Evolutionary conservation across 2,888 invertebrate species (phyloP), one percentile per base, ranked within the genome.

Genomic region (Rhorus exstirpatorius): DNA sequence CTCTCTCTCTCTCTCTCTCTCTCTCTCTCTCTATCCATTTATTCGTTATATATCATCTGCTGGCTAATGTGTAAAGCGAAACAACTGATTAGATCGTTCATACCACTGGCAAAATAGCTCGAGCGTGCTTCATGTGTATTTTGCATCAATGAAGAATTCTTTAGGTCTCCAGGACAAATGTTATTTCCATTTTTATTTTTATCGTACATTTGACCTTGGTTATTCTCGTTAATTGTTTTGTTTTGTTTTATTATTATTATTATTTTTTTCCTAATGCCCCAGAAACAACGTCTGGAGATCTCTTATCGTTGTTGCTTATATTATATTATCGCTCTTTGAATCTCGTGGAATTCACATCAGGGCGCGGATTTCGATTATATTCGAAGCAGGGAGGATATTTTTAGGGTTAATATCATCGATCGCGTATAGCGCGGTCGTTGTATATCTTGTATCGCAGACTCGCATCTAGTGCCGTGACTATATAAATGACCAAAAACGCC

Each of bases 381-480:
- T 68, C 21, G 35, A 26, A 44, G 44, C 17, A 35, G 21, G 21
- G 31, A 49, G 53, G 41, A 24, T 60, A 51, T 71, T 65, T 71
- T 81, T 44, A 38, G 19, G 35, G 60, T 51, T 24, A 14, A 53
- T 53, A 41, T 38, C 38, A 41, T 21, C 7, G 14, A 26, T n/a
- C n/a, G n/a, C 46, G 49, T 21, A 14, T 31, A 65, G n/a, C 14
- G 12, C 35, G 65, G 41, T 65, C 41, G 60, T n/a, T 67, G 49
- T n/a, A n/a, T 67, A n/a, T 14, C 26, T 78, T 61, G 61, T 81
- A 81, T 81, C 81, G 61, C 46, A 19, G 14, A 26, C 53, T 67
- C 41, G 46, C 53, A 81, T 81, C 78, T 81, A 68, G 68, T 78
- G 77, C 71, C 80, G 80, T 74, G 77, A 72, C 79, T 67, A 44